These are phyloP conservation scores for Orestias chungarensis DNA, from an alignment of 2,797 vertebrate genomes.

Conservation along the genomic window DNA sequence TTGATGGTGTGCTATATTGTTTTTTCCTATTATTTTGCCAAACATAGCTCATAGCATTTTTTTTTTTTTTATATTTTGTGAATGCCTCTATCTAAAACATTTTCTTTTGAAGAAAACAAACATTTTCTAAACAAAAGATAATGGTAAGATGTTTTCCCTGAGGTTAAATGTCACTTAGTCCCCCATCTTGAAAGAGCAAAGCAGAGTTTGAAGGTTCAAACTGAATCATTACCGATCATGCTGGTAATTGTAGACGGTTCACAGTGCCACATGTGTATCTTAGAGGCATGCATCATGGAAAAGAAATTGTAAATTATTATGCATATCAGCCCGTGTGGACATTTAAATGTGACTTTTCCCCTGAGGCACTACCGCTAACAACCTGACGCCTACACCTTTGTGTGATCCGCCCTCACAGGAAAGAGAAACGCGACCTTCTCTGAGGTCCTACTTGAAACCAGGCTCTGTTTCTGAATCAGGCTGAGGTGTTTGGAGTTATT, in stretches of 20 bases:
- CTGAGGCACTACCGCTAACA: conserved; percentile 3
- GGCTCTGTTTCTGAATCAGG: conserved; percentile 46
- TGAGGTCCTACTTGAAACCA: conserved; percentile 33
- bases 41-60: background rate
- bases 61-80: background rate
- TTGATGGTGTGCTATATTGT: background rate
- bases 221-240: conserved; percentile 26
- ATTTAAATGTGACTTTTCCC: conserved; percentile 19
- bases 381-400: conserved; percentile 30
- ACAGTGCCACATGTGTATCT: background rate
- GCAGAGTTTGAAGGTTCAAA: too few species aligned
- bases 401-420: conserved; percentile 35
- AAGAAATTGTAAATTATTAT: background rate
- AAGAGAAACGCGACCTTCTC: conserved; percentile 39
- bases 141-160: too few species aligned
- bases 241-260: conserved; percentile 16
- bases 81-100: background rate
- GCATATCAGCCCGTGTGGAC: conserved; percentile 17
- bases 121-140: too few species aligned
- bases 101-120: conserved; percentile 3
- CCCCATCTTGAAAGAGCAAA: too few species aligned
- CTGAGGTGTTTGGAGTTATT: conserved; percentile 41
- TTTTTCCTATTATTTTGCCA: background rate
- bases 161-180: conserved; percentile 46
- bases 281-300: conserved; percentile 14